Evolutionary conservation across 1,140 invertebrate species (phyloP).

Genomic region (Saccostrea echinata): DNA sequence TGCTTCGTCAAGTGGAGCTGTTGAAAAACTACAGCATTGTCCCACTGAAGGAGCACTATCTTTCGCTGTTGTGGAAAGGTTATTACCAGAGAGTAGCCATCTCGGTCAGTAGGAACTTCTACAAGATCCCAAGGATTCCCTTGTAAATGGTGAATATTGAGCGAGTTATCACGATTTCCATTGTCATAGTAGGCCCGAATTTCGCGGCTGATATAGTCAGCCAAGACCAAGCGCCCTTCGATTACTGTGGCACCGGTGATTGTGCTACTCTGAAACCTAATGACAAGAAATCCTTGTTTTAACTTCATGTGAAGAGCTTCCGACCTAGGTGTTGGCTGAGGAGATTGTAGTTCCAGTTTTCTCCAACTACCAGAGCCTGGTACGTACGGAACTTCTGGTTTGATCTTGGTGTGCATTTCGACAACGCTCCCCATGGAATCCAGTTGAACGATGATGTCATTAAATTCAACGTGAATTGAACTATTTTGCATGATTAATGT

Average conservation of each 20-base stretch:
- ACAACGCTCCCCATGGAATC: slow-evolving; percentile 19
- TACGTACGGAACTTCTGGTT: background rate
- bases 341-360: slow-evolving; percentile 37
- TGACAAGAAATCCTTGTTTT: slow-evolving; percentile 48
- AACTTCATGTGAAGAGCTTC: background rate
- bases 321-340: slow-evolving; percentile 33
- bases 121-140: slow-evolving; percentile 46
- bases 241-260: slow-evolving; percentile 44
- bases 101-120: slow-evolving; percentile 9
- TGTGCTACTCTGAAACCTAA: slow-evolving; percentile 46
- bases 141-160: background rate
- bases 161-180: slow-evolving; percentile 17
- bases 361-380: background rate
- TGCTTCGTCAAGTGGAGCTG: slow-evolving; percentile 12
- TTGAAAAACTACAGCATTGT: background rate
- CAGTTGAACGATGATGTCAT: slow-evolving; percentile 20
- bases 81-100: background rate
- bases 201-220: slow-evolving; percentile 45
- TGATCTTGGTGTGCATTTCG: slow-evolving; percentile 21
- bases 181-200: slow-evolving; percentile 47
- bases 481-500: slow-evolving; percentile 6
- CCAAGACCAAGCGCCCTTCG: slow-evolving; percentile 16
- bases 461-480: background rate
- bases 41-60: slow-evolving; percentile 6
- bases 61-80: slow-evolving; percentile 42